Evolutionary conservation across 2,888 invertebrate species (phyloP), one percentile per base, ranked within the genome.

Genomic region (Caenorhabditis becei): DNA sequence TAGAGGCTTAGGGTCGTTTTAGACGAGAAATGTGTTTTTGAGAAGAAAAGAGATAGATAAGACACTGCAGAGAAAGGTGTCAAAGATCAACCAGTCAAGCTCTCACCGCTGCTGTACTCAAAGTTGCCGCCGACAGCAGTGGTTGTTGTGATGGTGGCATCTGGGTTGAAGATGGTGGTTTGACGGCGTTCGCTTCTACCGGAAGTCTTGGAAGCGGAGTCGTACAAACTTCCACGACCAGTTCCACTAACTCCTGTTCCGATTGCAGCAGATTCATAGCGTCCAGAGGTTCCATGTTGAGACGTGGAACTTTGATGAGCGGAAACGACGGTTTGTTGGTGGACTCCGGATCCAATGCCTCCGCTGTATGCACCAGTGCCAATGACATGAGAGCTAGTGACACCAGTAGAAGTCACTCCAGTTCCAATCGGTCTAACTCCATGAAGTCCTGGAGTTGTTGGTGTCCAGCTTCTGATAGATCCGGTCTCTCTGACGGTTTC

Each of bases 91-190:
- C 32, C 14, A 54, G 28, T 28, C 16, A 14, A 24, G 10, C 16
- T 18, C 47, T 47, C 18, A 56, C 56, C 32, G 35, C 56, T 56
- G 28, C 28, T 56, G 18, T 56, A 32, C 18, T 56, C 56, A 18
- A 32, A 32, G 16, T 26, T 20, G 8, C 56, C 56, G n/a, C 35
- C 35, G 8, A 16, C 26, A 16, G 18, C 10, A 51, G 53, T 53
- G 18, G 53, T 53, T 5, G 24, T 26, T 4, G 28, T 53, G n/a
- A 14, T 26, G 1, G 14, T 53, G 23, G 18, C n/a, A 20, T 47
- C 18, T 3, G 47, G 47, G 20, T 47, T 47, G 18, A 47, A 18
- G 47, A 47, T 47, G 2, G 47, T 47, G 47, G 47, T 47, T 20
- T 47, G 18, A 20, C 47, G 47, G 4, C 47, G 47, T 18, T 47